phyloP scores from a whole-genome alignment of 2,797 vertebrate species.

The Centropyge bicolor region DNA sequence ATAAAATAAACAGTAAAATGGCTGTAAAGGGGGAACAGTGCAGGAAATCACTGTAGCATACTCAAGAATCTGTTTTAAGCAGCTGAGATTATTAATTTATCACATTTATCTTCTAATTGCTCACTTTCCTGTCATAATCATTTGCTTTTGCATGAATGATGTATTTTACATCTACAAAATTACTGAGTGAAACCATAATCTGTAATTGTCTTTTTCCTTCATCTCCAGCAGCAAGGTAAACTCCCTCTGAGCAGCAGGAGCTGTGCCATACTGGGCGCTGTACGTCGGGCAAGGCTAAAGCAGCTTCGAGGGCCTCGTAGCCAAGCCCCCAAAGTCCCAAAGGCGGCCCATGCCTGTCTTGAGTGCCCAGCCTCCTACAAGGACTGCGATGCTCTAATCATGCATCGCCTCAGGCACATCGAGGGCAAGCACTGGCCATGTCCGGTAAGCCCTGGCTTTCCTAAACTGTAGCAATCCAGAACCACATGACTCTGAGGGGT shows the following conservation, averaged over 20 bases:
- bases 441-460: slow-evolving; percentile 77
- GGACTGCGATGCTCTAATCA: slow-evolving; percentile 87
- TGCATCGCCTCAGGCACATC: slow-evolving; percentile 87
- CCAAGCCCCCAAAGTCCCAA: slow-evolving; percentile 78
- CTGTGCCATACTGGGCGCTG: slow-evolving; percentile 75
- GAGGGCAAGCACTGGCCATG: slow-evolving; percentile 90
- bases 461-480: neutral
- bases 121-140: no score
- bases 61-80: neutral
- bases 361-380: slow-evolving; percentile 82
- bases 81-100: neutral
- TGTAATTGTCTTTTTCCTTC: neutral
- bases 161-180: neutral
- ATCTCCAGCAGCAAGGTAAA: slow-evolving; percentile 71
- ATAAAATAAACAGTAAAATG: neutral
- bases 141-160: neutral
- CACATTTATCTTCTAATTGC: neutral
- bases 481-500: neutral
- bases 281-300: slow-evolving; percentile 79
- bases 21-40: neutral
- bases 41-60: neutral
- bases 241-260: slow-evolving; percentile 64
- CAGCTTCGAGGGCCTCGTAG: slow-evolving; percentile 78
- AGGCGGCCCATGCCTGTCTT: slow-evolving; percentile 81
- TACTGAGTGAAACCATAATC: neutral